These are phyloP conservation scores for Lasioglossum lativentre DNA, from an alignment of 2,888 invertebrate species.

Conservation along the genomic window DNA sequence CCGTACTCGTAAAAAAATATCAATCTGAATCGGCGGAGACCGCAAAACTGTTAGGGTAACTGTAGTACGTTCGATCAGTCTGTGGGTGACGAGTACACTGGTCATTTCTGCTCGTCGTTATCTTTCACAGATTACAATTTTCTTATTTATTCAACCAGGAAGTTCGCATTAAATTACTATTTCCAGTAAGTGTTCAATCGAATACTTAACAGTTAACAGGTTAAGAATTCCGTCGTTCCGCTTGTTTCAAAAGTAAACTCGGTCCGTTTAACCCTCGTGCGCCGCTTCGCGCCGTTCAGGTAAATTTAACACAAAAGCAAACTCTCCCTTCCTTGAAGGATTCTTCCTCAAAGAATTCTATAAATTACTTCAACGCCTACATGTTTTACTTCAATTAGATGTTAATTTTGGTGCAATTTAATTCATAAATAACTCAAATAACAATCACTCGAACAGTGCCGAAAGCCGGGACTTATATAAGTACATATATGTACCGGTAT, in stretches of 20 bases:
- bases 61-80: not conserved
- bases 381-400: not conserved
- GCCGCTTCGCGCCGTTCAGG: not conserved
- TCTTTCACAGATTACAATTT: not conserved
- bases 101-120: not conserved
- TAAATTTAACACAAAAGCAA: constrained; percentile 2
- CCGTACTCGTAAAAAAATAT: not conserved
- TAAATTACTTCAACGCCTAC: not conserved
- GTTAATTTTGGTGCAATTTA: not conserved
- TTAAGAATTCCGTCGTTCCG: not conserved
- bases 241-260: constrained; percentile 27
- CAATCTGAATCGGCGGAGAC: not conserved
- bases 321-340: not conserved
- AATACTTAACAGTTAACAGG: not conserved
- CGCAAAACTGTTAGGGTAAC: not conserved
- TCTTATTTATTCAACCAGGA: not conserved
- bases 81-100: not conserved
- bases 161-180: not conserved
- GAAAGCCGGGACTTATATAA: too few species aligned
- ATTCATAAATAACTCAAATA: not conserved
- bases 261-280: constrained; percentile 3
- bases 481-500: too few species aligned
- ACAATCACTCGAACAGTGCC: not conserved
- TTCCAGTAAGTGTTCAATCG: not conserved
- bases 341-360: not conserved